Evolutionary conservation across 2,113 vertebrate species (phyloP).

Genomic region (Cochlearius cochlearius): DNA sequence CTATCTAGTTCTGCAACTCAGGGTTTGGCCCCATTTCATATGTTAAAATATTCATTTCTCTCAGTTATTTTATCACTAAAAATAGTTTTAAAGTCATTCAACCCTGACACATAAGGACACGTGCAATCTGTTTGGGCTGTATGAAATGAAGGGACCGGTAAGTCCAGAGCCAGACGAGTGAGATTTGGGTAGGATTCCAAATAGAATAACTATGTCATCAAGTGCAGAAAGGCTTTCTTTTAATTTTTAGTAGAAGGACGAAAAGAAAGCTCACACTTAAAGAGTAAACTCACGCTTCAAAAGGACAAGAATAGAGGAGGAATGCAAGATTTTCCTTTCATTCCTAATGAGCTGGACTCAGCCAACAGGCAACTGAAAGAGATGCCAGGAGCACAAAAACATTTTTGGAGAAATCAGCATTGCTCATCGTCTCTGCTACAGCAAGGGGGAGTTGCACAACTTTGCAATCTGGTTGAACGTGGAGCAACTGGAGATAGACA

Average conservation of each 20-base stretch:
- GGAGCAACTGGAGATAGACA: neutral
- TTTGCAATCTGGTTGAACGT: neutral
- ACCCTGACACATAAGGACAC: neutral
- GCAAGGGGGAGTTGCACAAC: neutral
- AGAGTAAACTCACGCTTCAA: neutral
- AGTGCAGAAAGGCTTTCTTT: neutral
- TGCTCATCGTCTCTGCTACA: neutral
- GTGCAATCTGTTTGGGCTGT: neutral
- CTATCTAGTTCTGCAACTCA: neutral
- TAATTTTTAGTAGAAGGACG: neutral
- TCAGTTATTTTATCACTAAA: neutral
- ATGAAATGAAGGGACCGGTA: neutral
- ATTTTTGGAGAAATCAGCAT: neutral
- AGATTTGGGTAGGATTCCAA: neutral
- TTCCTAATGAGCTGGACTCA: neutral
- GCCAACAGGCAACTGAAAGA: neutral
- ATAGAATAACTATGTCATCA: neutral
- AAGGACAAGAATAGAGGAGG: neutral
- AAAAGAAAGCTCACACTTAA: neutral
- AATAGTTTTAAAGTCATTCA: neutral
- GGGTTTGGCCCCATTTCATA: neutral
- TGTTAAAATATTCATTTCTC: conserved; percentile 21
- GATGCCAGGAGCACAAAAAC: neutral
- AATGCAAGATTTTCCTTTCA: conserved; percentile 1
- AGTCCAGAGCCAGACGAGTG: neutral